These are phyloP conservation scores for Drosophila murphyi DNA, from an alignment of 1,140 invertebrate genomes.

Conservation along the genomic window DNA sequence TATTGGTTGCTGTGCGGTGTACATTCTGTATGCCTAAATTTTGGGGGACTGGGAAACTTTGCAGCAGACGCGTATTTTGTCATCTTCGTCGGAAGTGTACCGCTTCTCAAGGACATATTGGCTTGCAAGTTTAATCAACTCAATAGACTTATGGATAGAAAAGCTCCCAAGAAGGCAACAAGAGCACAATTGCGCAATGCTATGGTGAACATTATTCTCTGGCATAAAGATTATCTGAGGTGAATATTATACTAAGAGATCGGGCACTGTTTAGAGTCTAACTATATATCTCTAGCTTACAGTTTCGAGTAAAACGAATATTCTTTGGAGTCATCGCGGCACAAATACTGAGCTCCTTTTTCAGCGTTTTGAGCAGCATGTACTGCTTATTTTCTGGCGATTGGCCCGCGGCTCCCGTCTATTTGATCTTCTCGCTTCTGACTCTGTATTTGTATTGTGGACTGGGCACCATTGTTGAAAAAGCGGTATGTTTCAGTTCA, in stretches of 20 bases:
- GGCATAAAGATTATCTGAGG: conserved; percentile 34
- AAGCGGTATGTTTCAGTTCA: conserved; percentile 7
- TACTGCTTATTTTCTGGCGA: conserved; percentile 13
- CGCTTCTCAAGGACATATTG: conserved; percentile 32
- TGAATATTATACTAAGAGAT: not conserved
- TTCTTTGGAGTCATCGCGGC: conserved; percentile 12
- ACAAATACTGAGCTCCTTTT: conserved; percentile 2
- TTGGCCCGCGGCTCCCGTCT: conserved; percentile 29
- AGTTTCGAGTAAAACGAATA: not conserved
- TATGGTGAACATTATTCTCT: conserved; percentile 19
- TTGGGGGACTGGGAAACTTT: conserved; percentile 43
- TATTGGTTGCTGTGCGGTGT: conserved; percentile 1
- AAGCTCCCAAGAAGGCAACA: not conserved
- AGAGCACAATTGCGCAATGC: not conserved
- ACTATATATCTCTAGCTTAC: not conserved
- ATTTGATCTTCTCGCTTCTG: conserved; percentile 19
- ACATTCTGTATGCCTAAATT: conserved; percentile 1
- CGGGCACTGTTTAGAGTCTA: not conserved
- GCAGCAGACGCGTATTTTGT: conserved; percentile 34
- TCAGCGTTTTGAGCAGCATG: conserved; percentile 9
- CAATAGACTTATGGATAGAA: not conserved
- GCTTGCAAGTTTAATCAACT: conserved; percentile 27
- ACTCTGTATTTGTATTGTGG: conserved; percentile 29
- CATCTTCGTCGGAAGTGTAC: conserved; percentile 25
- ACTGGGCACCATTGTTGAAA: conserved; percentile 15